phyloP scores from a whole-genome alignment of 2,797 vertebrate species.

The Pseudotriccus pelzelni region DNA sequence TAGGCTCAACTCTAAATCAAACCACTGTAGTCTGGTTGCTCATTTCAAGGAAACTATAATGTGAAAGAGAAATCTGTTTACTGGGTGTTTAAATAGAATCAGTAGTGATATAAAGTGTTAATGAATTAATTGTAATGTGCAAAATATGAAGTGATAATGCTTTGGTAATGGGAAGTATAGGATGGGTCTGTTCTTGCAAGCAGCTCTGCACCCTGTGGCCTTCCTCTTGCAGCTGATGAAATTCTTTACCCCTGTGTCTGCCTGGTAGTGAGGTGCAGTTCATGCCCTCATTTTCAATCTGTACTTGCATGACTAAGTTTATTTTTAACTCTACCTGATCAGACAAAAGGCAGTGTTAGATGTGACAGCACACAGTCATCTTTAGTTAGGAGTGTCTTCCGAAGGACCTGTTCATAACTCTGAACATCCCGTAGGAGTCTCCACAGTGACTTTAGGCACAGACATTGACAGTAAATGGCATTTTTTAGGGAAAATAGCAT shows the following conservation, averaged over 20 bases:
- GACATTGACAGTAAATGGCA: background rate
- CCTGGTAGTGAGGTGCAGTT: background rate
- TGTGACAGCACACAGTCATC: background rate
- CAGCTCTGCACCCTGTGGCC: background rate
- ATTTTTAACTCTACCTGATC: background rate
- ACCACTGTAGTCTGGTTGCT: background rate
- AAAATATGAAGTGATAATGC: background rate
- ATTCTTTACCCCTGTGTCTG: background rate
- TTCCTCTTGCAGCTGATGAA: background rate
- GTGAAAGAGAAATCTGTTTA: background rate
- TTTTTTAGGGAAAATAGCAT: background rate
- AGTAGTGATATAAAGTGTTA: background rate
- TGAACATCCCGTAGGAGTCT: background rate
- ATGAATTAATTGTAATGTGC: background rate
- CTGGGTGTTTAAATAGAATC: background rate
- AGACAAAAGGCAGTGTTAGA: background rate
- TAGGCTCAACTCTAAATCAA: background rate
- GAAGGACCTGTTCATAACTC: background rate
- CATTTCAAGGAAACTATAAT: background rate
- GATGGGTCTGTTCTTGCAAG: background rate
- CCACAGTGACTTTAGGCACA: background rate
- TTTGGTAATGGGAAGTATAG: background rate
- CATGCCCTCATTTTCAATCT: background rate
- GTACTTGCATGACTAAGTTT: background rate
- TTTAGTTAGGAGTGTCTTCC: background rate